Percentiles rank a stretch among this genome's conserved stretches.
phyloP scores from a whole-genome alignment of 2,888 invertebrate species.

The Hoplodrina ambigua region DNA sequence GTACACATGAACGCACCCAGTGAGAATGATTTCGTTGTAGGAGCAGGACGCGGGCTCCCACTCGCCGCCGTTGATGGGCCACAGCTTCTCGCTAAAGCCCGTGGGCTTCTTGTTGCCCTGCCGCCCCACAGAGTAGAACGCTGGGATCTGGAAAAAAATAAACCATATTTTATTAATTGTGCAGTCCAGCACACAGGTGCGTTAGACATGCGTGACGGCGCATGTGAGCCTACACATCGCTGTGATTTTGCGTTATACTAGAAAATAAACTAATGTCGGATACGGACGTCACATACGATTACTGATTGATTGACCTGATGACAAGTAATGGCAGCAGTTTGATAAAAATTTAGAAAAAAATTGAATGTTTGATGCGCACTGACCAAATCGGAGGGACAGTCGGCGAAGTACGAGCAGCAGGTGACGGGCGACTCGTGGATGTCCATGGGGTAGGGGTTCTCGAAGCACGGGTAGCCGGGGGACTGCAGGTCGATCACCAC shows the following conservation, averaged over 20 bases:
- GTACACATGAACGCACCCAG: conserved; percentile 92
- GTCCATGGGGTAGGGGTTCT: conserved; percentile 99
- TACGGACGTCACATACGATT: too few relatives aligned
- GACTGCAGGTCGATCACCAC: conserved; percentile 99
- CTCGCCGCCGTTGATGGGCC: conserved; percentile 99
- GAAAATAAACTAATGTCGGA: too few relatives aligned
- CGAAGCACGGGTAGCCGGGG: conserved; percentile 99
- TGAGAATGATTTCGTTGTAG: conserved; percentile 99
- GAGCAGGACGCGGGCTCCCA: conserved; percentile 99
- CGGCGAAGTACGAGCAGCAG: conserved; percentile 98
- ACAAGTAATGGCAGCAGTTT: too few relatives aligned
- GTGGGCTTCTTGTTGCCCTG: conserved; percentile 93
- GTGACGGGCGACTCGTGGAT: conserved; percentile 99
- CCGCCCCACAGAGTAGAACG: conserved; percentile 98
- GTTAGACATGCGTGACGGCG: neutral
- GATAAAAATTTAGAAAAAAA: neutral
- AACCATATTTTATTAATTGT: neutral
- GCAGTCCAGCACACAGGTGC: too few relatives aligned
- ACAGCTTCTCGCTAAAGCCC: conserved; percentile 97
- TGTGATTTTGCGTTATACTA: too few relatives aligned
- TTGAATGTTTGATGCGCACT: conserved; percentile 27
- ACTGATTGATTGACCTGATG: too few relatives aligned
- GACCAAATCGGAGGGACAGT: conserved; percentile 99
- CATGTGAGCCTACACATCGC: too few relatives aligned
- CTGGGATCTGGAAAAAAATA: conserved; percentile 91